Conservation (phyloP, 2,113 vertebrate genomes). For the Archocentrus centrarchus region DNA sequence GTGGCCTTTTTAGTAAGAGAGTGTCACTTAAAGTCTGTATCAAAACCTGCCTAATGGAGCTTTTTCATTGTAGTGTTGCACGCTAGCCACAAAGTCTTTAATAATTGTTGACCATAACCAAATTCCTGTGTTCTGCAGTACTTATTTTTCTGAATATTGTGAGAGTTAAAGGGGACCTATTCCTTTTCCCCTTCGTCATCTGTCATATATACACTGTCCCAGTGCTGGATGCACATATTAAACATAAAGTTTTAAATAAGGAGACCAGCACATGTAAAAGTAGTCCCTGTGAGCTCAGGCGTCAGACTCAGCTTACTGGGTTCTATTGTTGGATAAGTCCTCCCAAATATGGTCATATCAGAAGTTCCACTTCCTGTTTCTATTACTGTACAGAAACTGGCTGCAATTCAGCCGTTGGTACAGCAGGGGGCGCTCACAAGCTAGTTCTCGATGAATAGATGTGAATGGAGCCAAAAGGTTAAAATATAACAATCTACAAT, state of each 20-base stretch:
- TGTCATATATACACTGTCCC: background rate
- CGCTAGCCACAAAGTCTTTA: background rate
- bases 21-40: background rate
- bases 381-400: background rate
- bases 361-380: background rate
- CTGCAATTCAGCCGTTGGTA: background rate
- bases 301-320: no score
- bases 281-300: background rate
- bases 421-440: background rate
- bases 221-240: background rate
- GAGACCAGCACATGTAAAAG: background rate
- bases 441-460: background rate
- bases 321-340: background rate
- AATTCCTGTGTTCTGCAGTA: background rate
- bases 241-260: background rate
- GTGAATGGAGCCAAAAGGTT: background rate
- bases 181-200: background rate
- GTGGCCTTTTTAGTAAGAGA: background rate
- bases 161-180: background rate
- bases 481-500: background rate
- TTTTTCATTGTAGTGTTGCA: conserved; percentile 1
- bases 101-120: background rate
- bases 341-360: background rate
- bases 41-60: background rate
- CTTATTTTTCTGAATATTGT: background rate